Conservation (phyloP, 2,888 invertebrate genomes). For the Heliothis peltigera region DNA sequence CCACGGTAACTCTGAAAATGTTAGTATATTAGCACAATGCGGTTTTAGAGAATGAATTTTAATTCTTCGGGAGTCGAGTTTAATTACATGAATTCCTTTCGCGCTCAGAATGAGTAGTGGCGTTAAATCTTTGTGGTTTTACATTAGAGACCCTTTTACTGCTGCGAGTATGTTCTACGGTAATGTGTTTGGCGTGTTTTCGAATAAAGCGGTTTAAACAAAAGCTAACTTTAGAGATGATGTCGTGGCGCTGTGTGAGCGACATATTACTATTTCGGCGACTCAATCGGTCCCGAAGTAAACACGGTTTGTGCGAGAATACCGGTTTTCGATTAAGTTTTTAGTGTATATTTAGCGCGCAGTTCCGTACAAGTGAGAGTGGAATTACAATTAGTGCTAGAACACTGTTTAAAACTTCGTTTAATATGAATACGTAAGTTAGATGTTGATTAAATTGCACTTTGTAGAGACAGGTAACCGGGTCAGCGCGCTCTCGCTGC, state of each 20-base stretch:
- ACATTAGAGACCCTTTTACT: conserved; percentile 50
- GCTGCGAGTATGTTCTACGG: conserved; percentile 29
- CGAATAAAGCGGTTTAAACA: conserved; percentile 35
- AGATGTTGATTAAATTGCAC: conserved; percentile 49
- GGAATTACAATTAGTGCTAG: conserved; percentile 36
- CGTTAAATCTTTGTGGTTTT: conserved; percentile 60
- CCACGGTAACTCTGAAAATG: conserved; percentile 25
- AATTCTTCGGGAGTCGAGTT: conserved; percentile 53
- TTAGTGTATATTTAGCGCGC: conserved; percentile 26
- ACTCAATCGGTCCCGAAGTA: conserved; percentile 38
- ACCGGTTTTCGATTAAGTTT: conserved; percentile 36
- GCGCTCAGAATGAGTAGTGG: conserved; percentile 53
- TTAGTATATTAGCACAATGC: conserved; percentile 48
- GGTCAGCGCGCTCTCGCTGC: conserved; percentile 31
- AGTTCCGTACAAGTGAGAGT: conserved; percentile 14
- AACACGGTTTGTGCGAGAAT: conserved; percentile 23
- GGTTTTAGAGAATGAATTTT: conserved; percentile 52
- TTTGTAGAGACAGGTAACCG: conserved; percentile 36
- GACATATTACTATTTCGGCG: conserved; percentile 37
- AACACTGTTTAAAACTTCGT: conserved; percentile 31
- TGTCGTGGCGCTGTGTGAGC: conserved; percentile 20
- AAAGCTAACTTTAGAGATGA: conserved; percentile 23
- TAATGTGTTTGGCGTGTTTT: conserved; percentile 37
- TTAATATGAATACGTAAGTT: conserved; percentile 33
- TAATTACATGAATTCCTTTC: conserved; percentile 61